Evolutionary conservation across 2,888 invertebrate species (phyloP), one percentile per base, ranked within the genome.

Genomic region (Caenorhabditis auriculariae): DNA sequence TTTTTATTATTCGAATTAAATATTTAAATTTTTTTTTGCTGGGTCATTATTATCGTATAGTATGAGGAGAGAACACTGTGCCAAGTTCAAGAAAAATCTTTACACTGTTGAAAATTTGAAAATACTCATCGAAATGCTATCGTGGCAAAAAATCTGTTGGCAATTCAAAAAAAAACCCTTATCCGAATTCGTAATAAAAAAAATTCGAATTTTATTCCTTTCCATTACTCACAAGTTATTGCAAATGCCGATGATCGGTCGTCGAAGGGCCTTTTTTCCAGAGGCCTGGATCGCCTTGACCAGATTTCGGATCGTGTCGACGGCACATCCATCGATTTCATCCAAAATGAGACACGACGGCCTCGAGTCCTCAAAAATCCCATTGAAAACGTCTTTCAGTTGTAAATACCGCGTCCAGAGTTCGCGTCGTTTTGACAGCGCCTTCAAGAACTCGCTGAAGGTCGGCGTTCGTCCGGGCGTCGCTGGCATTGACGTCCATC

Each of bases 221-320:
- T 12, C 39, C 21, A 21, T n/a, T 28, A 58, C 62, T 53, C 24
- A 69, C 74, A 90, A 86, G 81, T 96, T 94, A 82, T 98, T 98
- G 81, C 96, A 98, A 66, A 96, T 95, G 81, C 95, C 96, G 69
- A 98, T 91, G 29, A 98, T 88, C 0, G 96, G 96, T 48, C 96
- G 56, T 24, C 68, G 43, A 1, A 89, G 42, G 21, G 54, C 62
- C 39, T 62, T 66, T 35, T 60, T 68, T 2, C 67, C 74, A 12
- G 45, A 51, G 7, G 49, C 60, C 38, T 64, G 60, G n/a, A 71
- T 19, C 17, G 54, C 60, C 39, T 60, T 60, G 23, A 66, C 54
- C 27, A 73, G 39, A 38, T 61, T 68, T 3, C 63, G 53, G 35
- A 73, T 68, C 4, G 73, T 66, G 2, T 85, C 85, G 5, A 87